Evolutionary conservation across 1,140 invertebrate genomes (phyloP).

Genomic region (Cherax destructor): DNA sequence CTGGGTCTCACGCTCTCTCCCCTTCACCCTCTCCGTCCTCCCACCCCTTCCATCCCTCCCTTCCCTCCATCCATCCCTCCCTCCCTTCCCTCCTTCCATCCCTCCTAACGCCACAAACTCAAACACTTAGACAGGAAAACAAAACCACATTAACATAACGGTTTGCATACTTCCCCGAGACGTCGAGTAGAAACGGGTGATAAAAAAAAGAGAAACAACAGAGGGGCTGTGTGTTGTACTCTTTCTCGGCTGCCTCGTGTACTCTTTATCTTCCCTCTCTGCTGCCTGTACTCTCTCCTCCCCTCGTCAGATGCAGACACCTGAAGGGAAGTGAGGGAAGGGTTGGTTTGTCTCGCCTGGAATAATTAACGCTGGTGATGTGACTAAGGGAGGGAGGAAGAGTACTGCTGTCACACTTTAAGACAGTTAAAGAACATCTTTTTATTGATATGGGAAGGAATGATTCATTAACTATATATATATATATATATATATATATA

Average conservation of each 20-base stretch:
- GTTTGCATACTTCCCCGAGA: conserved; percentile 58
- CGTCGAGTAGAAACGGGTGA: conserved; percentile 59
- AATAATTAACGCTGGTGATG: not conserved
- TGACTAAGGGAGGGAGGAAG: not conserved
- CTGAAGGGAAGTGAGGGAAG: conserved; percentile 6
- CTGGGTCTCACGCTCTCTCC: no score
- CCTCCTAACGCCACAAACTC: not conserved
- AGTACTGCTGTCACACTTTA: not conserved
- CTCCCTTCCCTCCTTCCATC: not conserved
- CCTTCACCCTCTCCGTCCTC: no score
- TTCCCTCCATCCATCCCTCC: not conserved
- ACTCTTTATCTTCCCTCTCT: no score
- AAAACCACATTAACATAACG: conserved; percentile 68
- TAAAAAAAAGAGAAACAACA: conserved; percentile 37
- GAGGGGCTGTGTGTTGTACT: no score
- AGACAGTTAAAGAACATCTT: not conserved
- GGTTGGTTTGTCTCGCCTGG: not conserved
- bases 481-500: no score
- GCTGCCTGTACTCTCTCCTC: not conserved
- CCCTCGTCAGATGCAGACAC: not conserved
- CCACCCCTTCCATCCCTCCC: not conserved
- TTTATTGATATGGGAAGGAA: not conserved
- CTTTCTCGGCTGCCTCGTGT: no score
- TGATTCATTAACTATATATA: not conserved
- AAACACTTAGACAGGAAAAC: conserved; percentile 53